These are phyloP conservation scores for Phytoseiulus persimilis DNA, from an alignment of 2,888 invertebrate species.

Conservation along the genomic window DNA sequence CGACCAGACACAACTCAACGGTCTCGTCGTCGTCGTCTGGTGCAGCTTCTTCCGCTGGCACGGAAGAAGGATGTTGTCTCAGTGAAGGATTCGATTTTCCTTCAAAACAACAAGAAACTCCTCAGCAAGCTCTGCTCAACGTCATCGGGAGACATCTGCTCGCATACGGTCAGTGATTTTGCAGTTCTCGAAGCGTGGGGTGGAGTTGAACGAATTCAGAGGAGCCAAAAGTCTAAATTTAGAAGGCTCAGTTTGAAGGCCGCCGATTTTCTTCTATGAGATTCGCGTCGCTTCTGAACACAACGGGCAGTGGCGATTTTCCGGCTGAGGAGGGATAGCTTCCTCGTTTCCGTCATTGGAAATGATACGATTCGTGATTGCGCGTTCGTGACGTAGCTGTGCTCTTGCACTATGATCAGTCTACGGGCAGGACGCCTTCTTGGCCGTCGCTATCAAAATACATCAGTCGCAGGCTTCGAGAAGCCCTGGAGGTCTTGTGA, in stretches of 20 bases:
- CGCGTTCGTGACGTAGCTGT: too few species aligned
- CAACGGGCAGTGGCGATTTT: too few species aligned
- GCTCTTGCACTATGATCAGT: too few species aligned
- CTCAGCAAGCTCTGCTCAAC: background rate
- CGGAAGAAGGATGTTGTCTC: background rate
- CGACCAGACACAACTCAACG: background rate
- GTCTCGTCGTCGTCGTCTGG: background rate
- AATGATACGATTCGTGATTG: too few species aligned
- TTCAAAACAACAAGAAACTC: background rate
- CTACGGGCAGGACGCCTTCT: too few species aligned
- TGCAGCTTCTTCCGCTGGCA: background rate
- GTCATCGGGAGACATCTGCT: background rate
- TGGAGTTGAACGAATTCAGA: background rate
- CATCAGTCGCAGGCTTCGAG: too few species aligned
- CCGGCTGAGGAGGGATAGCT: too few species aligned
- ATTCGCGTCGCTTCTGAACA: background rate
- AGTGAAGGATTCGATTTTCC: background rate
- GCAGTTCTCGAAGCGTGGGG: background rate
- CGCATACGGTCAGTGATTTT: background rate
- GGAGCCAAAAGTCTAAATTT: background rate
- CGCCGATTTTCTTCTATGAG: background rate
- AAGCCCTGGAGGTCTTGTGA: too few species aligned
- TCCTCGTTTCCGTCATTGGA: too few species aligned
- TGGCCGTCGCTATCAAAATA: too few species aligned
- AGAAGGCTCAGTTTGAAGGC: background rate